Conservation (phyloP, 2,888 invertebrate genomes). For the Drosophila setosimentum region DNA sequence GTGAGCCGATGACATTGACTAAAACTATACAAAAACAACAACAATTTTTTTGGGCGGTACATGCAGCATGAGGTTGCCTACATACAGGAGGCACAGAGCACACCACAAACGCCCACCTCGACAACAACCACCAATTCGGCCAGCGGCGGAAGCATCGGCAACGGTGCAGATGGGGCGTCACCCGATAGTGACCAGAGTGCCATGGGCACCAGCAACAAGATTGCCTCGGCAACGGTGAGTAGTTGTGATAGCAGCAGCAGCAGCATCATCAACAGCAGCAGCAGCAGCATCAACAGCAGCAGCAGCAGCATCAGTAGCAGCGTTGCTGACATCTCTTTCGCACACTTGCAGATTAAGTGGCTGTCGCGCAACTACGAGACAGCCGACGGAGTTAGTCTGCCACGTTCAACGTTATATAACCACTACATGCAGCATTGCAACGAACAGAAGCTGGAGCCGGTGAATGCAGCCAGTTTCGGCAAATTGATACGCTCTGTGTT, state of each 20-base stretch:
- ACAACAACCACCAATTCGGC: constrained; percentile 88
- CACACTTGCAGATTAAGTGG: constrained; percentile 92
- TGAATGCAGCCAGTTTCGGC: constrained; percentile 99
- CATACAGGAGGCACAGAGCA: constrained; percentile 84
- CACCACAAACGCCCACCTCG: constrained; percentile 86
- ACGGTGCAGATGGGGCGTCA: constrained; percentile 78
- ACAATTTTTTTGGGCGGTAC: constrained; percentile 11
- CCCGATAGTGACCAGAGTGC: constrained; percentile 80
- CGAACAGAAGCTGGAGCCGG: constrained; percentile 97
- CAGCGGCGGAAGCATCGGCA: constrained; percentile 76
- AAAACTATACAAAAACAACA: constrained; percentile 25
- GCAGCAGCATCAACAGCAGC: constrained; percentile 4
- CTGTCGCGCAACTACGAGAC: constrained; percentile 99
- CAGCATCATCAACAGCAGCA: constrained; percentile 8
- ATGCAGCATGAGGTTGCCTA: constrained; percentile 84
- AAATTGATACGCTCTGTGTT: constrained; percentile 99
- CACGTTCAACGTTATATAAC: constrained; percentile 97
- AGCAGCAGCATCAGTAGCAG: constrained; percentile 19
- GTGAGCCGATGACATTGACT: constrained; percentile 55
- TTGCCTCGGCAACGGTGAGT: constrained; percentile 96
- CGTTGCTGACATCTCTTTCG: constrained; percentile 52
- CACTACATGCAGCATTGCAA: constrained; percentile 98
- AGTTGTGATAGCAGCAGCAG: constrained; percentile 4
- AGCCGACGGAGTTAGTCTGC: constrained; percentile 96
- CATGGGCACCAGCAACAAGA: constrained; percentile 87